These are phyloP conservation scores for Acanthococcus lagerstroemiae DNA, from an alignment of 2,888 invertebrate species.

Conservation along the genomic window DNA sequence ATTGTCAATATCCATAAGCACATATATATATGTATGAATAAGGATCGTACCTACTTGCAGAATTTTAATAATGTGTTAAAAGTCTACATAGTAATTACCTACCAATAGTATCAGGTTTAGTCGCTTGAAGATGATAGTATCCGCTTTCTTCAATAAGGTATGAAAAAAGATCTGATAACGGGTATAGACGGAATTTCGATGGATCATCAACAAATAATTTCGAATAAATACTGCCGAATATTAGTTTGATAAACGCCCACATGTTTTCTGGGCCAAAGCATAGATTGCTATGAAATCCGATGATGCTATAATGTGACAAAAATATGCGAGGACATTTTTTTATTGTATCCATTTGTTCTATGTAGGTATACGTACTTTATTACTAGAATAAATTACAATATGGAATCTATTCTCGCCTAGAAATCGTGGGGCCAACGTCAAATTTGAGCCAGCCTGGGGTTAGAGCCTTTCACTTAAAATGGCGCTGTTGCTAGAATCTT, in stretches of 20 bases:
- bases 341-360: background rate
- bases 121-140: slow-evolving; percentile 68
- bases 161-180: slow-evolving; percentile 36
- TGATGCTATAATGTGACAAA: slow-evolving; percentile 42
- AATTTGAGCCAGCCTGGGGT: too few species aligned
- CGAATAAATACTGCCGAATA: slow-evolving; percentile 45
- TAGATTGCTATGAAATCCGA: slow-evolving; percentile 57
- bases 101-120: slow-evolving; percentile 84
- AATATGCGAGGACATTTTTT: background rate
- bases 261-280: slow-evolving; percentile 42
- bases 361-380: background rate
- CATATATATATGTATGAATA: too few species aligned
- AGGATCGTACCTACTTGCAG: too few species aligned
- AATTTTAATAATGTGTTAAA: too few species aligned
- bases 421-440: too few species aligned
- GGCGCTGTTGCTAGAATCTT: too few species aligned
- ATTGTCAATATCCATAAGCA: too few species aligned
- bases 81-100: too few species aligned
- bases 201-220: slow-evolving; percentile 51
- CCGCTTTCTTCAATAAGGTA: slow-evolving; percentile 45
- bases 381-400: background rate
- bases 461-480: too few species aligned
- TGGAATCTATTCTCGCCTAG: too few species aligned
- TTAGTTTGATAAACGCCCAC: slow-evolving; percentile 38
- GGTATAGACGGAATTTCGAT: slow-evolving; percentile 39